Base-by-base conservation (phyloP, 2,113 vertebrate species). In the Psittacula cyanocephala region DNA sequence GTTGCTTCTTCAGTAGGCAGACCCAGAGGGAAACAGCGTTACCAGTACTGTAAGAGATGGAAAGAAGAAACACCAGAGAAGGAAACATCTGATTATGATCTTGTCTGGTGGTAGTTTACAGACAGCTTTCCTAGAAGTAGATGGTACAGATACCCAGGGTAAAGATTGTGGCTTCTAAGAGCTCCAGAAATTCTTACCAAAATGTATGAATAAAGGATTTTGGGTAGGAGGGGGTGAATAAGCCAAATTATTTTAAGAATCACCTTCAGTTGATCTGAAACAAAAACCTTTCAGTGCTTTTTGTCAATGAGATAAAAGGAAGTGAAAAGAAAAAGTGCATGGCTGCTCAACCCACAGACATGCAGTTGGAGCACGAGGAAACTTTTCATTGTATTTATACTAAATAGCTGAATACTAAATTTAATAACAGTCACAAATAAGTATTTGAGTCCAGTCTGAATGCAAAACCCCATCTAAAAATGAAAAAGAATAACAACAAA, bases 281-380 rank as follows among this genome's bases (percentile, higher is more conserved):
- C 19, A 86, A 92, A 89, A 92, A 92, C 20, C 13, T 53, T 74
- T 63, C 59, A 62, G 33, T 67, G 17, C 13, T 88, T 88, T 93
- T 86, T 78, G 43, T 92, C 68, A 92, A 33, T 78, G 91, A 92
- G 43, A 91, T 75, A 59, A 92, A 90, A 96, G 85, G 46, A 94
- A 88, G 16, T 50, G 72, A 88, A 78, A 94, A 94, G 69, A 81
- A 96, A 84, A 81, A 39, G 7, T 78, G 19, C 4, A 17, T 49
- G 33, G 46, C 49, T 93, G 37, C 67, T 92, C 69, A 86, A 64
- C 49, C 55, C 85, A 71, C 88, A 90, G 50, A 50, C 17, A 33
- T 5, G 20, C 27, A 86, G 29, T 24, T 9, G 60, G 39, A 86
- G 10, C 28, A 75, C 1, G 4, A 81, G 72, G 43, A 84, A 86